Evolutionary conservation across 1,140 invertebrate species (phyloP).

Genomic region (Ylistrum balloti): DNA sequence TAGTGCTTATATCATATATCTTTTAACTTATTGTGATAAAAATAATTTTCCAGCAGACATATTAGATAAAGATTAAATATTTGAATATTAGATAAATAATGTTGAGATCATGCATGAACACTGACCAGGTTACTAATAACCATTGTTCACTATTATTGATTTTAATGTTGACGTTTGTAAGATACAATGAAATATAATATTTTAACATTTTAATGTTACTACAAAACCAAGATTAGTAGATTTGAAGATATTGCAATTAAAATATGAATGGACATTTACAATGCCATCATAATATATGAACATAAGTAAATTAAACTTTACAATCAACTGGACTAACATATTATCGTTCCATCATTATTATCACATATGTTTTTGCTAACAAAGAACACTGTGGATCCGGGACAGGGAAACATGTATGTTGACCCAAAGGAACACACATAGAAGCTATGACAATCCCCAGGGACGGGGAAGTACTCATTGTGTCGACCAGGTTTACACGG

Average conservation of each 20-base stretch:
- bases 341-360: constrained; percentile 58
- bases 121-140: no score
- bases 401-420: constrained; percentile 61
- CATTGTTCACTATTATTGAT: no score
- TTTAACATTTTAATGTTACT: not conserved
- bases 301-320: not conserved
- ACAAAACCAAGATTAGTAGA: no score
- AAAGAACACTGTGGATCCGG: constrained; percentile 56
- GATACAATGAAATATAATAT: not conserved
- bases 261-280: not conserved
- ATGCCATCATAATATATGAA: not conserved
- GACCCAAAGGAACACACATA: constrained; percentile 63
- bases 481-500: constrained; percentile 61
- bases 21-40: no score
- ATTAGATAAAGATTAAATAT: no score
- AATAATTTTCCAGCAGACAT: no score
- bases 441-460: constrained; percentile 59
- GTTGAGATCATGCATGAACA: no score
- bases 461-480: constrained; percentile 56
- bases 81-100: no score
- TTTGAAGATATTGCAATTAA: no score
- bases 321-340: constrained; percentile 37
- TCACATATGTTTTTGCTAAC: constrained; percentile 53
- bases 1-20: no score
- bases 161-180: not conserved